These are phyloP conservation scores for Chrosomus eos DNA, from an alignment of 2,797 vertebrate species.

Conservation along the genomic window DNA sequence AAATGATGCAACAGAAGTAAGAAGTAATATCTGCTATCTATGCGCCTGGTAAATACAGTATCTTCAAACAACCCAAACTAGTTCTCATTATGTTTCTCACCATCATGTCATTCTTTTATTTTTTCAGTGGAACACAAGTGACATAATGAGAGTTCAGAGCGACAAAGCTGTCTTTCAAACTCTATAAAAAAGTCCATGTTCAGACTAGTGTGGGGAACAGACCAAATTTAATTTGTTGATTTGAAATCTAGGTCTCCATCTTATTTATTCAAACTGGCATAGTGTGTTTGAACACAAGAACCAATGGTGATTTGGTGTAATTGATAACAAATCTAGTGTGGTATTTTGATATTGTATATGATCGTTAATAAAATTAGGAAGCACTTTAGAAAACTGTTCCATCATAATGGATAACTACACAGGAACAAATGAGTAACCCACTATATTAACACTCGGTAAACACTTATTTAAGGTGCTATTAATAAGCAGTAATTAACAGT, in stretches of 20 bases:
- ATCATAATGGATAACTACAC: not conserved
- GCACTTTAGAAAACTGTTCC: too few relatives aligned
- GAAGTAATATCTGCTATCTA: not conserved
- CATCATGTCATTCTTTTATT: not conserved
- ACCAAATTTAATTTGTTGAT: not conserved
- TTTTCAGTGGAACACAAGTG: not conserved
- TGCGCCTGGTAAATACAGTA: conserved; percentile 11
- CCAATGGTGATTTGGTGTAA: not conserved
- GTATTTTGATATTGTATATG: not conserved
- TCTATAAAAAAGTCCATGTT: not conserved
- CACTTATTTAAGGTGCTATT: too few relatives aligned
- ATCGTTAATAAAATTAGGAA: not conserved
- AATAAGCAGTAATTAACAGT: too few relatives aligned
- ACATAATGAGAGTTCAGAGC: not conserved
- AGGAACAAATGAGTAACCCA: not conserved
- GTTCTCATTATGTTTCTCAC: not conserved
- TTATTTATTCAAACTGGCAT: not conserved
- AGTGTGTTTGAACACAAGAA: not conserved
- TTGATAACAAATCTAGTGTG: not conserved
- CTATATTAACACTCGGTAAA: too few relatives aligned
- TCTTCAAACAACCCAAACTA: not conserved
- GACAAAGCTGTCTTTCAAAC: not conserved
- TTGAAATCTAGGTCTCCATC: not conserved
- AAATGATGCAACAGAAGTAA: not conserved
- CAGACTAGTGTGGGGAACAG: not conserved